phyloP scores from a whole-genome alignment of 2,888 invertebrate species.

The Neoscelio sp. region DNA sequence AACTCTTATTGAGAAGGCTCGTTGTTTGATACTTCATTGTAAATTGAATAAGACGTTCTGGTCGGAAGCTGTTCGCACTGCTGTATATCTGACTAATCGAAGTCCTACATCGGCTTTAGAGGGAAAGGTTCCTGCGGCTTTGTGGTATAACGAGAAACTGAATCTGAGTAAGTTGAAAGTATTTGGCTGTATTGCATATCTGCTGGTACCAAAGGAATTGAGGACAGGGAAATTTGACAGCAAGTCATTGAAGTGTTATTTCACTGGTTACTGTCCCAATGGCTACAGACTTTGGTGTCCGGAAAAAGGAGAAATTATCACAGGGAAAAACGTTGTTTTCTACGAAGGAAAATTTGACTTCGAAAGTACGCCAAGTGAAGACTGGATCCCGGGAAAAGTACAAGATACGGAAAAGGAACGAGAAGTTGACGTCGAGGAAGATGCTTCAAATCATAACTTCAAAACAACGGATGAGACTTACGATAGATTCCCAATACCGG shows the following conservation, averaged over 20 bases:
- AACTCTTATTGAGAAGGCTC: slow-evolving; percentile 78
- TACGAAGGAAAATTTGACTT: slow-evolving; percentile 20
- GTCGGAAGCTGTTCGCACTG: slow-evolving; percentile 73
- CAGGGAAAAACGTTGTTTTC: slow-evolving; percentile 17
- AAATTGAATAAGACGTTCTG: slow-evolving; percentile 77
- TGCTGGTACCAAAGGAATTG: slow-evolving; percentile 66
- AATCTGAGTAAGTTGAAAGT: slow-evolving; percentile 63
- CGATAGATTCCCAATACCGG: background rate
- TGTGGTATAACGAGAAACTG: slow-evolving; percentile 73
- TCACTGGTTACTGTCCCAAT: slow-evolving; percentile 69
- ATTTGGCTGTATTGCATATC: slow-evolving; percentile 69
- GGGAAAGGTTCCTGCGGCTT: slow-evolving; percentile 67
- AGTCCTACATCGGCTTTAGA: slow-evolving; percentile 67
- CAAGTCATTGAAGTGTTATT: slow-evolving; percentile 62
- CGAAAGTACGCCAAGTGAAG: slow-evolving; percentile 6
- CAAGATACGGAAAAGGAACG: slow-evolving; percentile 3
- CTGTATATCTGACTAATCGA: slow-evolving; percentile 72
- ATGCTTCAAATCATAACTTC: background rate
- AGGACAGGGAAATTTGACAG: slow-evolving; percentile 69
- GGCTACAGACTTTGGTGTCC: slow-evolving; percentile 63
- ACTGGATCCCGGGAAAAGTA: slow-evolving; percentile 16
- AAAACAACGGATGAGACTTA: background rate
- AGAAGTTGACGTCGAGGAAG: background rate
- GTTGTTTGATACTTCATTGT: slow-evolving; percentile 76
- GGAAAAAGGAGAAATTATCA: slow-evolving; percentile 12